phyloP scores from a whole-genome alignment of 2,888 invertebrate genomes.

The Lymantria monacha region DNA sequence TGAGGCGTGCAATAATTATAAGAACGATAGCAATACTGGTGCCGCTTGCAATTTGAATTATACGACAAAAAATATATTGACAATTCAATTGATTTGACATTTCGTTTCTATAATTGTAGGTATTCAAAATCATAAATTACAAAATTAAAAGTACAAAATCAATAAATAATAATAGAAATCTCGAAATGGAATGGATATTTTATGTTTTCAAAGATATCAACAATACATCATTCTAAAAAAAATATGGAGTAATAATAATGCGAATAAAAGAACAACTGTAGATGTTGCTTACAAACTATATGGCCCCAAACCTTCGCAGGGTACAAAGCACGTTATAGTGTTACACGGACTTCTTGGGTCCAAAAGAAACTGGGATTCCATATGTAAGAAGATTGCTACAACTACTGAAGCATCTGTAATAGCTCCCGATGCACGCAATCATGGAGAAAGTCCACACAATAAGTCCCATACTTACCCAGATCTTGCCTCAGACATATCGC shows the following conservation, averaged over 20 bases:
- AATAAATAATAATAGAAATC: background rate
- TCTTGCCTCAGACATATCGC: conserved; percentile 16
- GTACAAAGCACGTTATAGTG: conserved; percentile 68
- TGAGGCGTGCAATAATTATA: too few relatives aligned
- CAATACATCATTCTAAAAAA: background rate
- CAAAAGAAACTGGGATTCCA: conserved; percentile 92
- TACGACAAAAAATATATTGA: too few relatives aligned
- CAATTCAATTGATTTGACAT: background rate
- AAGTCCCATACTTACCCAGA: conserved; percentile 22
- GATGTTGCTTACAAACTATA: conserved; percentile 14
- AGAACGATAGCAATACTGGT: too few relatives aligned
- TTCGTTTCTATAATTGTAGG: background rate
- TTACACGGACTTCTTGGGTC: conserved; percentile 94
- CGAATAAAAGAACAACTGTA: conserved; percentile 4
- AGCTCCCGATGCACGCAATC: conserved; percentile 93
- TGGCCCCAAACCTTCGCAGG: conserved; percentile 16
- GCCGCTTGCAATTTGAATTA: too few relatives aligned
- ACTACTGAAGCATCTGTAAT: conserved; percentile 85
- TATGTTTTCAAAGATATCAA: conserved; percentile 5
- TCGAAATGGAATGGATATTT: background rate
- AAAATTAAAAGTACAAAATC: background rate
- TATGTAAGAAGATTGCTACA: conserved; percentile 86
- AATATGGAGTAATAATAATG: conserved; percentile 1
- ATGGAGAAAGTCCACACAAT: conserved; percentile 94
- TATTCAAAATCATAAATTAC: background rate